phyloP scores from a whole-genome alignment of 2,888 invertebrate genomes.

The Thereva nobilitata region DNA sequence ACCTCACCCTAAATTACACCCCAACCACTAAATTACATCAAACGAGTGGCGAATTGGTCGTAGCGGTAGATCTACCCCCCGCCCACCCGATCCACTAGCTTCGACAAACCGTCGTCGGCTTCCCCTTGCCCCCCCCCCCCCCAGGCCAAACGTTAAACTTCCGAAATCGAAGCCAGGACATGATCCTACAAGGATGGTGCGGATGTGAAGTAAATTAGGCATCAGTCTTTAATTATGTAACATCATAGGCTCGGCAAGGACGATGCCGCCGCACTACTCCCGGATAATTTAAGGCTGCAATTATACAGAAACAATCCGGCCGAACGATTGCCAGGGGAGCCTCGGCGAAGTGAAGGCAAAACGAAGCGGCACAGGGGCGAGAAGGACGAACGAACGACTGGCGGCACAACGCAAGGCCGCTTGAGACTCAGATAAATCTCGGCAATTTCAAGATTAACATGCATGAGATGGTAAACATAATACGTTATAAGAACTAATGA shows the following conservation, averaged over 20 bases:
- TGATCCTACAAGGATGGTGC: neutral
- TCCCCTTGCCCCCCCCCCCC: too few species aligned
- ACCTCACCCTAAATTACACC: neutral
- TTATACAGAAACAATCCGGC: slow-evolving; percentile 26
- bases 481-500: slow-evolving; percentile 30
- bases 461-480: slow-evolving; percentile 31
- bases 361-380: neutral
- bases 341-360: slow-evolving; percentile 10
- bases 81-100: neutral
- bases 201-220: slow-evolving; percentile 25
- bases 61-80: neutral
- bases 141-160: too few species aligned
- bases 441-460: slow-evolving; percentile 31
- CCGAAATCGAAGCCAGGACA: too few species aligned
- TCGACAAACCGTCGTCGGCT: neutral
- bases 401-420: neutral
- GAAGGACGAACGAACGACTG: neutral
- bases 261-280: slow-evolving; percentile 16
- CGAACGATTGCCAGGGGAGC: slow-evolving; percentile 2
- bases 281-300: slow-evolving; percentile 31
- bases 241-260: slow-evolving; percentile 21
- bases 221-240: slow-evolving; percentile 28
- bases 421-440: slow-evolving; percentile 28
- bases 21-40: neutral
- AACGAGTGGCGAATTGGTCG: slow-evolving; percentile 9